Conservation (phyloP, 1,140 invertebrate genomes). For the Goniozus legneri region DNA sequence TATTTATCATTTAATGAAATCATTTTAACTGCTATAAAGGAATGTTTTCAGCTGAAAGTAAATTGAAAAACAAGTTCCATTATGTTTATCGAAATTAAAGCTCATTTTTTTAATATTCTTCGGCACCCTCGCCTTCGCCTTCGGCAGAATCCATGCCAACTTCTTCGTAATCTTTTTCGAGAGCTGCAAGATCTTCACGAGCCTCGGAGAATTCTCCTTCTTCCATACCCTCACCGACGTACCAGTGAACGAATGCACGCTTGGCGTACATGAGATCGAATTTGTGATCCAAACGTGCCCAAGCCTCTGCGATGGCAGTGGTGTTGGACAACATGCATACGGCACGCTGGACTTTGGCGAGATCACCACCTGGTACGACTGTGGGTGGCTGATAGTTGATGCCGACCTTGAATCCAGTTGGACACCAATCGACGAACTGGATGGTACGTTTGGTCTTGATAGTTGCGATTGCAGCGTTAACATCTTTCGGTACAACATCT, state of each 20-base stretch:
- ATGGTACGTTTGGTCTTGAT: constrained; percentile 41
- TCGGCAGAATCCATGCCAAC: constrained; percentile 24
- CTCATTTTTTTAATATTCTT: constrained; percentile 24
- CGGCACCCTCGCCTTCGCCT: constrained; percentile 12
- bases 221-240: constrained; percentile 52
- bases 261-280: constrained; percentile 28
- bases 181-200: constrained; percentile 45
- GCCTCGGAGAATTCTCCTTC: constrained; percentile 37
- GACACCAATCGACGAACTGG: too few species aligned
- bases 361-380: too few species aligned
- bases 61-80: too few species aligned
- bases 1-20: too few species aligned
- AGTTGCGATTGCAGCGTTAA: constrained; percentile 38
- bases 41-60: too few species aligned
- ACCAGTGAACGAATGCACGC: constrained; percentile 58
- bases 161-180: constrained; percentile 30
- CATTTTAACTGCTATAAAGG: too few species aligned
- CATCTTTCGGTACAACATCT: too few species aligned
- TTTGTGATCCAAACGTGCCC: constrained; percentile 25
- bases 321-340: too few species aligned
- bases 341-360: constrained; percentile 62
- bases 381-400: too few species aligned
- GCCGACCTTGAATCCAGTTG: too few species aligned
- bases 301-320: constrained; percentile 35
- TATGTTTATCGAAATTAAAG: too few species aligned